These are phyloP conservation scores for Colletes gigas DNA, from an alignment of 1,140 invertebrate species.

Conservation along the genomic window DNA sequence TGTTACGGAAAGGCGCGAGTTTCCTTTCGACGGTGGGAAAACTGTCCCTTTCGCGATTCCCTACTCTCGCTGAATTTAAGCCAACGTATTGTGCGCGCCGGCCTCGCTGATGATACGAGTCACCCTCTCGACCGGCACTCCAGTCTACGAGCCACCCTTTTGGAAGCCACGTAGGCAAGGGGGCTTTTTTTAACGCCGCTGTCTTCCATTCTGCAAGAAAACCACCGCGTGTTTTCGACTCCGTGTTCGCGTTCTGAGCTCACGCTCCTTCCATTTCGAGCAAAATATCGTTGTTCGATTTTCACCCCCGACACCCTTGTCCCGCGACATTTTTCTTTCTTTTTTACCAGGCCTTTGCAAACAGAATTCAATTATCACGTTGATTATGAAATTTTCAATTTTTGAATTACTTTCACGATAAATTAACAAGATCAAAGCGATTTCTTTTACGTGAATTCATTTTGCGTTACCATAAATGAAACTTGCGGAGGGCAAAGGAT, in stretches of 20 bases:
- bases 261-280: not conserved
- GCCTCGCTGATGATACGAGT: constrained; percentile 40
- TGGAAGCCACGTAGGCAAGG: constrained; percentile 48
- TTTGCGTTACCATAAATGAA: no score
- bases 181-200: constrained; percentile 34
- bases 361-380: no score
- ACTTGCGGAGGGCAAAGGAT: no score
- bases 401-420: no score
- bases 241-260: not conserved
- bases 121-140: constrained; percentile 45
- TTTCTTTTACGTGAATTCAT: no score
- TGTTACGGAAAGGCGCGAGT: not conserved
- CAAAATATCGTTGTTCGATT: no score
- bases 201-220: constrained; percentile 21
- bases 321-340: no score
- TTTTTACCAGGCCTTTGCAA: no score
- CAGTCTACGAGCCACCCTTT: constrained; percentile 59
- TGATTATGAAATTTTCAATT: no score
- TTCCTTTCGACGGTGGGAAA: constrained; percentile 19
- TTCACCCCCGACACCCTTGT: no score
- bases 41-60: constrained; percentile 21
- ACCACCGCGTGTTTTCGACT: not conserved
- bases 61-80: constrained; percentile 17
- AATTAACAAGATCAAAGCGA: no score
- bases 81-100: constrained; percentile 35